A percentile compares a stretch with the other conserved stretches of the same genome.
phyloP scores from a whole-genome alignment of 1,140 invertebrate species.

The Ceratina japonica region DNA sequence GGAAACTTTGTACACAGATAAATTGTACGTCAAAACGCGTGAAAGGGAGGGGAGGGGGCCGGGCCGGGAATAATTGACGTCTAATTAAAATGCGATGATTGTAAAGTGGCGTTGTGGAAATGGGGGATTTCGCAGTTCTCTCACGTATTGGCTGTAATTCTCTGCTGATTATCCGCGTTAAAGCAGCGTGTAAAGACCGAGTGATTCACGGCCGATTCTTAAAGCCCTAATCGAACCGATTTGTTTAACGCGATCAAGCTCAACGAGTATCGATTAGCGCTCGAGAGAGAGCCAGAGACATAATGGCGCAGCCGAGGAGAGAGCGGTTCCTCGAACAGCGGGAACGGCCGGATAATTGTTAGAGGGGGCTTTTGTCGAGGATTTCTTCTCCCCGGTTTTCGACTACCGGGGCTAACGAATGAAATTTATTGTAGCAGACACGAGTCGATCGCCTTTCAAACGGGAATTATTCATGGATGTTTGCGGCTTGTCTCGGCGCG shows the following conservation, averaged over 20 bases:
- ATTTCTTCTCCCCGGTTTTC: background rate
- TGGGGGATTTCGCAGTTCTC: no score
- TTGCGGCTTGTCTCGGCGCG: background rate
- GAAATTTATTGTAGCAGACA: conserved; percentile 1
- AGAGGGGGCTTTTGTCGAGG: no score
- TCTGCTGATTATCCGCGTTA: background rate
- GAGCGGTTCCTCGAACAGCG: no score
- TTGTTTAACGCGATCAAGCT: conserved; percentile 38
- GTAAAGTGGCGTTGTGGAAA: no score
- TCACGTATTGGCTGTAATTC: background rate
- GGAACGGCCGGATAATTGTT: no score
- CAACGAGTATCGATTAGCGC: conserved; percentile 37
- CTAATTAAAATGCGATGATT: no score
- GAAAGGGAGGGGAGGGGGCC: no score
- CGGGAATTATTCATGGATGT: conserved; percentile 25
- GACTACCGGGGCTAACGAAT: background rate
- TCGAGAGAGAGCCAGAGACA: background rate
- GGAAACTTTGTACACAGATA: no score
- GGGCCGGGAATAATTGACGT: no score
- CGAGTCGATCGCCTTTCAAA: background rate
- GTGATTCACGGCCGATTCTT: conserved; percentile 9
- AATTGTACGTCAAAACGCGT: no score
- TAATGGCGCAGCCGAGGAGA: background rate
- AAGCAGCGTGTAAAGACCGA: background rate
- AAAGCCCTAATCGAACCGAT: background rate